Evolutionary conservation across 2,888 invertebrate genomes (phyloP).

Genomic region (Pristionchus arcanus): DNA sequence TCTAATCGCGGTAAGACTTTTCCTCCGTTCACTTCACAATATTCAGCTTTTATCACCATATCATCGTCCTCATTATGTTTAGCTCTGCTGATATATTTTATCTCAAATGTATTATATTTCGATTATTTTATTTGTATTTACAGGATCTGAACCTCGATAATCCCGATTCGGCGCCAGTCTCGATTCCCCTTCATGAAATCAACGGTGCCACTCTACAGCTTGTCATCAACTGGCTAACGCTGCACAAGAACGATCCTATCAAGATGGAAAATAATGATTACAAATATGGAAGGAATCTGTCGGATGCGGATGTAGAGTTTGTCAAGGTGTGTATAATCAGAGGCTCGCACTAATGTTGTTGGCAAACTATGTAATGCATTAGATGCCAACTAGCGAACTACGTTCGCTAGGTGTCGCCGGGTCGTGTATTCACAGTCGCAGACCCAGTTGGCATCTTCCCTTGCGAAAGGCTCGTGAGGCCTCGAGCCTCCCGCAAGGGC

Average conservation of each 20-base stretch:
- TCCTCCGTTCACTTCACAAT: neutral
- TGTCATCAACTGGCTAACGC: neutral
- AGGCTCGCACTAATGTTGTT: too few relatives aligned
- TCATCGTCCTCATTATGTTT: neutral
- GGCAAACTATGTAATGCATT: too few relatives aligned
- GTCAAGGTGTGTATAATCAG: too few relatives aligned
- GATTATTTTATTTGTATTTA: neutral
- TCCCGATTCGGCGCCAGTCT: neutral
- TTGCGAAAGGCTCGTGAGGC: too few relatives aligned
- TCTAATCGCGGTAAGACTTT: neutral
- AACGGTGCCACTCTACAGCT: neutral
- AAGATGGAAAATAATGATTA: neutral
- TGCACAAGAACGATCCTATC: neutral
- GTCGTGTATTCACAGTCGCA: too few relatives aligned
- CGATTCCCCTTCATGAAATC: neutral
- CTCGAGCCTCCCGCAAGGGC: too few relatives aligned
- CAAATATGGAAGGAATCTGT: neutral
- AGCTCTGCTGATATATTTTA: neutral
- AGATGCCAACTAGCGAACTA: too few relatives aligned
- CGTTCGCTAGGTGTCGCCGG: too few relatives aligned
- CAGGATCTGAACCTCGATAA: neutral
- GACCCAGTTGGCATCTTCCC: too few relatives aligned
- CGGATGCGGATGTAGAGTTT: neutral
- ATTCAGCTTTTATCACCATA: neutral
- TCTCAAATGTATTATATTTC: too few relatives aligned